Conservation (phyloP, 2,888 invertebrate genomes). For the Plagodis dolabraria region DNA sequence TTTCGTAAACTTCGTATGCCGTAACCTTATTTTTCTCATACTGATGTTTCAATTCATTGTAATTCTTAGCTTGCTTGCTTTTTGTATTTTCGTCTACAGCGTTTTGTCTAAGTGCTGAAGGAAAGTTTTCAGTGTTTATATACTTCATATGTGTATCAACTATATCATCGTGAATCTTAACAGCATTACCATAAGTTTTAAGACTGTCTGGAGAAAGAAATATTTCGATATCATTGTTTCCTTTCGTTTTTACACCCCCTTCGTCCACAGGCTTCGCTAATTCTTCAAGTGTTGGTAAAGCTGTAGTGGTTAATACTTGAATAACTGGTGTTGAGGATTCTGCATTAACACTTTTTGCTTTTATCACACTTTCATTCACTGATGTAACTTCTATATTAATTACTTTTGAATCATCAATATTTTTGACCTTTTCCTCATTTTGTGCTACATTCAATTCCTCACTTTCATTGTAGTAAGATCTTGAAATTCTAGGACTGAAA, state of each 20-base stretch:
- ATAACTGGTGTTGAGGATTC: slow-evolving; percentile 1
- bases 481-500: neutral
- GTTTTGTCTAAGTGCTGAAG: slow-evolving; percentile 1
- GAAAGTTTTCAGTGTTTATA: neutral
- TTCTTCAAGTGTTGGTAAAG: slow-evolving; percentile 1
- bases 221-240: neutral
- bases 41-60: slow-evolving; percentile 1
- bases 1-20: slow-evolving; percentile 57
- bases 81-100: neutral
- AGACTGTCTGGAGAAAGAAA: neutral
- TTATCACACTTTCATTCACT: slow-evolving; percentile 18
- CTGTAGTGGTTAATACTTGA: slow-evolving; percentile 10
- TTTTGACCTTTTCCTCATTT: neutral
- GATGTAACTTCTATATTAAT: neutral
- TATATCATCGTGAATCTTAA: neutral
- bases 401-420: slow-evolving; percentile 1
- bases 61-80: neutral
- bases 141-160: neutral
- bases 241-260: neutral
- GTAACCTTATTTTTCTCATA: slow-evolving; percentile 27
- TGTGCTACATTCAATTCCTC: too few species aligned
- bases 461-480: neutral
- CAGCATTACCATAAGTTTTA: neutral
- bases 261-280: neutral
- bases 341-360: slow-evolving; percentile 1